Evolutionary conservation across 2,797 vertebrate genomes (phyloP).

Genomic region (Clarias laeviceps): DNA sequence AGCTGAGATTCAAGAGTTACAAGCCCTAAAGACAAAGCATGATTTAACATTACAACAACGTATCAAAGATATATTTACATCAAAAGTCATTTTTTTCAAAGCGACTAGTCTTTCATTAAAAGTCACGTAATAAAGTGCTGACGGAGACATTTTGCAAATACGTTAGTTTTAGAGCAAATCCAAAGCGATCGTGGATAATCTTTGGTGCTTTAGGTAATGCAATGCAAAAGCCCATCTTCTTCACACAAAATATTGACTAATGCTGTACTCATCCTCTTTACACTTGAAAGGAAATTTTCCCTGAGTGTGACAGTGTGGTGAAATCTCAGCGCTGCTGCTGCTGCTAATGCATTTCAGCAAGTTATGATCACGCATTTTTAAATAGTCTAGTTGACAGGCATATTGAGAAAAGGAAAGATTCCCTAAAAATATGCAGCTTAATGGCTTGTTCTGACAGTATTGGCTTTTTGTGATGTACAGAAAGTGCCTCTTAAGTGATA

Average conservation of each 20-base stretch:
- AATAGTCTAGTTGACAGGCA: slow-evolving; percentile 17
- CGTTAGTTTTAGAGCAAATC: slow-evolving; percentile 4
- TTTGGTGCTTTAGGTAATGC: slow-evolving; percentile 24
- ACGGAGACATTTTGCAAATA: slow-evolving; percentile 8
- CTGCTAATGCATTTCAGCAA: slow-evolving; percentile 21
- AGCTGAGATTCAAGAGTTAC: neutral
- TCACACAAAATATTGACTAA: slow-evolving; percentile 48
- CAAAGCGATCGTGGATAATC: slow-evolving; percentile 43
- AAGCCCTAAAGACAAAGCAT: neutral
- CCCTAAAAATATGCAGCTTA: neutral
- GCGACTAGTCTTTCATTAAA: neutral
- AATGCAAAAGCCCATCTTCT: slow-evolving; percentile 35
- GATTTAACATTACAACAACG: neutral
- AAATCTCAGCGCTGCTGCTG: slow-evolving; percentile 19
- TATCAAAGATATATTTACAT: neutral
- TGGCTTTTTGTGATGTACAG: neutral
- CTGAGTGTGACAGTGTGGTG: slow-evolving; percentile 33
- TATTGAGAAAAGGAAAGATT: slow-evolving; percentile 6
- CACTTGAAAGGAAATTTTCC: slow-evolving; percentile 42
- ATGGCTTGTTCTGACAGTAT: neutral
- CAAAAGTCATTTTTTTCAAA: slow-evolving; percentile 1
- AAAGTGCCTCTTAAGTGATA: slow-evolving; percentile 9
- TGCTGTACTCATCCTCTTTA: slow-evolving; percentile 42
- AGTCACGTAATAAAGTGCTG: neutral
- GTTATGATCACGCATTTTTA: slow-evolving; percentile 17